Percentiles rank a stretch among this genome's conserved stretches.
These are phyloP conservation scores for Papilio dardanus DNA, from an alignment of 1,140 invertebrate species.

Conservation along the genomic window DNA sequence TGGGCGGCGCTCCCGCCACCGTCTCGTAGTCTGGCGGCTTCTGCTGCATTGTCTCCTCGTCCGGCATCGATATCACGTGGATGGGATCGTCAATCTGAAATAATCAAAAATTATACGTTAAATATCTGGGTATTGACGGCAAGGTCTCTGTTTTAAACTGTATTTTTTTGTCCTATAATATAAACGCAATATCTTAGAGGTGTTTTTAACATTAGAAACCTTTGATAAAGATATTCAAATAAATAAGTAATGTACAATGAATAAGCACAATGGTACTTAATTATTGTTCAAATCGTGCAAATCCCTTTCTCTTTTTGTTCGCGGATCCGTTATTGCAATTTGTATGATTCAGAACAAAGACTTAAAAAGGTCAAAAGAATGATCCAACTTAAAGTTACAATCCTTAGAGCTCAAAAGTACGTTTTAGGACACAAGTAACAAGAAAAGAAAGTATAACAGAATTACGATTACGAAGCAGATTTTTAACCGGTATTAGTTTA, in stretches of 20 bases:
- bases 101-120: constrained; percentile 25
- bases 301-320: constrained; percentile 11
- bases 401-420: background rate
- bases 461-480: background rate
- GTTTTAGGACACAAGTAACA: background rate
- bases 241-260: no score
- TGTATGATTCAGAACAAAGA: background rate
- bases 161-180: no score
- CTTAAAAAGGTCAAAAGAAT: background rate
- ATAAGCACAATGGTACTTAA: background rate
- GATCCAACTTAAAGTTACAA: background rate
- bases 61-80: constrained; percentile 85
- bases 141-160: background rate
- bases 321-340: background rate
- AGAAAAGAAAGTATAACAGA: background rate
- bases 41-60: constrained; percentile 82
- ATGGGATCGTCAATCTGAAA: constrained; percentile 86
- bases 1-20: constrained; percentile 86
- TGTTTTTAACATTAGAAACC: no score
- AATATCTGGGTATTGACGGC: background rate
- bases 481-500: background rate
- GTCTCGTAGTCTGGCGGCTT: constrained; percentile 90
- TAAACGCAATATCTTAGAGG: no score
- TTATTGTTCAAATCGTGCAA: background rate
- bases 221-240: no score